These are phyloP conservation scores for Pachyrhynchus sulphureomaculatus DNA, from an alignment of 1,140 invertebrate genomes.

Conservation along the genomic window DNA sequence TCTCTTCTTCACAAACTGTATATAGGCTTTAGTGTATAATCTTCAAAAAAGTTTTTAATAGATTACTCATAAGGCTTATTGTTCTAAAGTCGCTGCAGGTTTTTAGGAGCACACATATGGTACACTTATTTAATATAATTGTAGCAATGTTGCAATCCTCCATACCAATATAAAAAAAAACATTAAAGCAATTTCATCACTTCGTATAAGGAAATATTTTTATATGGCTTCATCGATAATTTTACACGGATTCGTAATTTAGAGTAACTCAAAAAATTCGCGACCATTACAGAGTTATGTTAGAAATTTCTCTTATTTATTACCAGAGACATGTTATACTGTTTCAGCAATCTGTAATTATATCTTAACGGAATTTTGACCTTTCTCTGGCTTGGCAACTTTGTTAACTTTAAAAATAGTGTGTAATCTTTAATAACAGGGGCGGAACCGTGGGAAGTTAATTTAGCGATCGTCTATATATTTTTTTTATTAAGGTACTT, in stretches of 20 bases:
- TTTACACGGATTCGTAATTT: slow-evolving; percentile 11
- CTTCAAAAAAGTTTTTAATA: too few species aligned
- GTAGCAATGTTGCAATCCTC: too few species aligned
- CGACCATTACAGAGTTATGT: slow-evolving; percentile 24
- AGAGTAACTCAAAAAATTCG: slow-evolving; percentile 25
- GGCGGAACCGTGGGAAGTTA: slow-evolving; percentile 1
- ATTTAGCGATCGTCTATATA: background rate
- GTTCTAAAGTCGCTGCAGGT: too few species aligned
- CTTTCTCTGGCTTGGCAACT: slow-evolving; percentile 15
- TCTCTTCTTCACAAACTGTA: too few species aligned
- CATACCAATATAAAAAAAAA: too few species aligned
- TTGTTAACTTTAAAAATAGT: slow-evolving; percentile 18
- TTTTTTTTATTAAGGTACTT: too few species aligned
- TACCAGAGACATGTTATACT: slow-evolving; percentile 21
- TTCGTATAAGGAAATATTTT: slow-evolving; percentile 9
- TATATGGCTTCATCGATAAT: slow-evolving; percentile 1
- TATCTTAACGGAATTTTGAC: slow-evolving; percentile 31
- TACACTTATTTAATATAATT: too few species aligned
- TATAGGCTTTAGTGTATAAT: too few species aligned
- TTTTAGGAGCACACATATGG: too few species aligned
- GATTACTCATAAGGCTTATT: too few species aligned
- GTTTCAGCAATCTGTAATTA: slow-evolving; percentile 31
- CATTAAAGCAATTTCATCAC: too few species aligned
- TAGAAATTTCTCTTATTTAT: slow-evolving; percentile 29
- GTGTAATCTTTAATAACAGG: slow-evolving; percentile 5